Evolutionary conservation across 2,797 vertebrate species (phyloP), one percentile per base, ranked within the genome.

Genomic region (Chaetophractus vellerosus): DNA sequence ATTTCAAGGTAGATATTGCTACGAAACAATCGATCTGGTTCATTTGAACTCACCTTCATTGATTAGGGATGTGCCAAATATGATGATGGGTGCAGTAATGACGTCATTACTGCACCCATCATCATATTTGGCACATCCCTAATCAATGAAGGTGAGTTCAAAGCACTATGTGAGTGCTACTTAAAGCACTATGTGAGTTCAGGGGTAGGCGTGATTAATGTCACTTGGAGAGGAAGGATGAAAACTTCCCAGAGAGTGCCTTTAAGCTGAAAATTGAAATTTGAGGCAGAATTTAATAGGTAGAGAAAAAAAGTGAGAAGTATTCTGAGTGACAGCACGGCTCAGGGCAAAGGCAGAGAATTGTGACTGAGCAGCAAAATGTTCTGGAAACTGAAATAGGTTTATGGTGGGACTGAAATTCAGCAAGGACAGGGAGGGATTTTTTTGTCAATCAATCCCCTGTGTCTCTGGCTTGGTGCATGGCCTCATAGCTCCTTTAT

Each of bases 191-290:
- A 0, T 16, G 7, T 66, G 82, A 69, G 26, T 86, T 93, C 33
- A 41, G 41, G 1, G 15, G 2, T 48, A 10, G 50, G 21, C 38
- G 3, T 83, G 55, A 93, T 86, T 48, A 23, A 68, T 84, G 41
- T 24, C 45, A 23, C n/a, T 85, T 59, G 14, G 6, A 52, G 24
- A 75, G 36, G 9, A 38, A 52, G 48, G 55, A 86, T 11, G 75
- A 57, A 71, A 55, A 76, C 81, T 93, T 88, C 50, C 61, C 31
- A 92, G 24, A 57, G 48, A 61, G 26, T 50, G 52, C 24, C 80
- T 89, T 81, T 83, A 81, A 83, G 52, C 45, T 92, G 33, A 90
- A 12, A 66, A 86, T 59, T 90, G 18, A 92, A 96, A 94, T 86
- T 88, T 3, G 5, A 86, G 21, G 12, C 38, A 64, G 69, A 87